Conservation (phyloP, 2,888 invertebrate genomes). For the Coelopa pilipes region DNA sequence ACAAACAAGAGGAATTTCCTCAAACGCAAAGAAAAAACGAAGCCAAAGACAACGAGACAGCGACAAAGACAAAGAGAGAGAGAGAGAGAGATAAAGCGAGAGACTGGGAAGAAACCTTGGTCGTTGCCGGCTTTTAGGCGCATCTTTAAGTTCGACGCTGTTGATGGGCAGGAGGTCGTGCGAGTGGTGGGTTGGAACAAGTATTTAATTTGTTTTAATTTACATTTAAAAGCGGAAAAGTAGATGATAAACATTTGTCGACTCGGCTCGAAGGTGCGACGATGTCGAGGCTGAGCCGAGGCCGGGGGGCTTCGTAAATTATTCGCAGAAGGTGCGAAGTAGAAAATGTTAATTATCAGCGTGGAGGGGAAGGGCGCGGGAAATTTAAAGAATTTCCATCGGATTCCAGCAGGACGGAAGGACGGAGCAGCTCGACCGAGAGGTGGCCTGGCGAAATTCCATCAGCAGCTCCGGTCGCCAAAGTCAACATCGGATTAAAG, state of each 20-base stretch:
- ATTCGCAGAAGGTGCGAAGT: too few species aligned
- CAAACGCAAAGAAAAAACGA: neutral
- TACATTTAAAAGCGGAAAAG: neutral
- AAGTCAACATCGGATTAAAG: too few species aligned
- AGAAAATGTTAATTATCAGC: too few species aligned
- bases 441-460: too few species aligned
- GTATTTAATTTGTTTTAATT: constrained; percentile 12
- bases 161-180: too few species aligned
- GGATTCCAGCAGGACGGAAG: too few species aligned
- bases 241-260: neutral
- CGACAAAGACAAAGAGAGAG: neutral
- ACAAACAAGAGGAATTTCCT: neutral
- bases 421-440: too few species aligned
- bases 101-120: too few species aligned
- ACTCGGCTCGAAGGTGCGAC: neutral
- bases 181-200: neutral
- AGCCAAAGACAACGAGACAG: neutral
- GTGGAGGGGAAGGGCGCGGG: too few species aligned
- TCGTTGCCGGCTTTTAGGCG: neutral
- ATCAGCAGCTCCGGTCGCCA: too few species aligned
- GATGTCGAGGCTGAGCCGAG: neutral
- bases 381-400: too few species aligned
- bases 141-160: neutral
- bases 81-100: neutral
- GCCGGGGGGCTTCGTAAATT: too few species aligned